A percentile compares a stretch with the other conserved stretches of the same genome.
Evolutionary conservation across 2,888 invertebrate species (phyloP).

Genomic region (Apotomis capreana): DNA sequence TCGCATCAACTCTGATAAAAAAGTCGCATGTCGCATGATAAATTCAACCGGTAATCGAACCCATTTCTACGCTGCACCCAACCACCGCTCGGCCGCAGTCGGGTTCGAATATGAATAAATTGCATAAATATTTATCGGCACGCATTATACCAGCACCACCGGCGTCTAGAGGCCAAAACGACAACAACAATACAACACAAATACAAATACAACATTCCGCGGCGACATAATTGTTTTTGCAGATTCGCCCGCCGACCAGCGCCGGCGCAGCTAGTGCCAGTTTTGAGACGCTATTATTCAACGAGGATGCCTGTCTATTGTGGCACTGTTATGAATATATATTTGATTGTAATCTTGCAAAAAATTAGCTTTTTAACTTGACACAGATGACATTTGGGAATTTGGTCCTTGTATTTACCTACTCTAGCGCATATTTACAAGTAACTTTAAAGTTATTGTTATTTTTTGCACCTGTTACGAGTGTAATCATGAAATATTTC

Average conservation of each 20-base stretch:
- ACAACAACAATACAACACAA: constrained; percentile 51
- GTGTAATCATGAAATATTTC: too few species aligned
- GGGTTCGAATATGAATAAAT: constrained; percentile 74
- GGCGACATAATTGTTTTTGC: constrained; percentile 77
- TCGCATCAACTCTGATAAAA: not conserved
- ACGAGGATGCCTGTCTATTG: constrained; percentile 50
- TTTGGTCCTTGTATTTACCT: too few species aligned
- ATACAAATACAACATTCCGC: constrained; percentile 69
- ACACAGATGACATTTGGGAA: too few species aligned
- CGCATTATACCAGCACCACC: constrained; percentile 68
- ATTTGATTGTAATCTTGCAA: not conserved
- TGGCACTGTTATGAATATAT: constrained; percentile 10
- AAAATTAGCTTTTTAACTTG: not conserved
- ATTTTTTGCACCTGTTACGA: too few species aligned
- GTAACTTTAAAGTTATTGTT: not conserved
- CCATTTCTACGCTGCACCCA: constrained; percentile 31
- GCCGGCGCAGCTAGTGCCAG: constrained; percentile 73
- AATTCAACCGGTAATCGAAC: constrained; percentile 39
- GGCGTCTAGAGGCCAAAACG: constrained; percentile 65
- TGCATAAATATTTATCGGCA: constrained; percentile 79
- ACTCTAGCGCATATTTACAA: too few species aligned
- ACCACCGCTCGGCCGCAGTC: constrained; percentile 35
- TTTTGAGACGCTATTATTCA: constrained; percentile 60
- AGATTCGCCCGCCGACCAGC: constrained; percentile 66
- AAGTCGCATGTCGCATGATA: not conserved